Percentiles rank a stretch among this genome's conserved stretches.
Conservation (phyloP, 2,888 invertebrate genomes). For the Helicoverpa assulta region DNA sequence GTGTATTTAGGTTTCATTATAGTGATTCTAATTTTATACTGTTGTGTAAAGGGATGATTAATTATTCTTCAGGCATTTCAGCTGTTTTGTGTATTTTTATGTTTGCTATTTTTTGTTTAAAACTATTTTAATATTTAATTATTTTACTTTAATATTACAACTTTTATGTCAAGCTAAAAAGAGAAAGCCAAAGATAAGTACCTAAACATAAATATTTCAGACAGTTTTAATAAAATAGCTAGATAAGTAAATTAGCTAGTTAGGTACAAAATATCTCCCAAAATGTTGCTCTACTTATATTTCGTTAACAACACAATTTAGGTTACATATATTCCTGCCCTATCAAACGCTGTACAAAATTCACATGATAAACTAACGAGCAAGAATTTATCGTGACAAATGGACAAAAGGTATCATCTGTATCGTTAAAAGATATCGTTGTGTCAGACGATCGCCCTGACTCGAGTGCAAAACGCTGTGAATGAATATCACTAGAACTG, state of each 20-base stretch:
- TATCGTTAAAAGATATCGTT: constrained; percentile 27
- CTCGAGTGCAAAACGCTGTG: constrained; percentile 2
- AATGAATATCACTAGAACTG: constrained; percentile 7
- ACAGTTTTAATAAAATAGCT: too few relatives aligned
- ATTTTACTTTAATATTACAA: too few relatives aligned
- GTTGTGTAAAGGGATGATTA: constrained; percentile 1
- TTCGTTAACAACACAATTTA: too few relatives aligned
- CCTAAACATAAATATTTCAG: too few relatives aligned
- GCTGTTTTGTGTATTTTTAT: background rate
- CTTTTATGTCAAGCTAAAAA: too few relatives aligned
- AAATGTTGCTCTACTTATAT: background rate
- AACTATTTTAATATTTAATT: too few relatives aligned
- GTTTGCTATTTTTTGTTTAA: too few relatives aligned
- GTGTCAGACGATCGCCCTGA: constrained; percentile 5
- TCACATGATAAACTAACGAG: background rate
- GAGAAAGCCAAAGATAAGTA: too few relatives aligned
- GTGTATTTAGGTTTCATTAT: background rate
- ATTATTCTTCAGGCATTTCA: background rate
- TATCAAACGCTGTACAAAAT: background rate
- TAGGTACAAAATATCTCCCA: background rate
- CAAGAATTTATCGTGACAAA: constrained; percentile 7
- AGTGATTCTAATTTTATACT: background rate
- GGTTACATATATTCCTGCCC: too few relatives aligned
- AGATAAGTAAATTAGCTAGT: too few relatives aligned
- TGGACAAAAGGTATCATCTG: constrained; percentile 12